Evolutionary conservation across 2,797 vertebrate genomes (phyloP), one percentile per base, ranked within the genome.

Genomic region (Cynopterus sphinx): DNA sequence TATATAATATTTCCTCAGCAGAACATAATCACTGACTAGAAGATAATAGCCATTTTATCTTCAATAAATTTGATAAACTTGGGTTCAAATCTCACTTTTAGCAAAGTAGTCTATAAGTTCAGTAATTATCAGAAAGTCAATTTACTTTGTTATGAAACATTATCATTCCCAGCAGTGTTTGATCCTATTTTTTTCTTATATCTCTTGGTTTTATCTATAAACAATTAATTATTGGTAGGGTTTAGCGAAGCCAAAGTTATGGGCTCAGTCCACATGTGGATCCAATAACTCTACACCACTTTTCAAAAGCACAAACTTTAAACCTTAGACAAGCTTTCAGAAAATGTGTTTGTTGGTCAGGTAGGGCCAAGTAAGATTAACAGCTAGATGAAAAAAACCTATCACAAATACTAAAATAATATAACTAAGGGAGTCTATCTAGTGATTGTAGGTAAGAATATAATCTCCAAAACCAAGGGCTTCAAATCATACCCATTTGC

Each of bases 51-150:
- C 11, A 53, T 49, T 86, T 75, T 63, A 74, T 67, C 39, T n/a
- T 78, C 36, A 55, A 79, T 28, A 78, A 90, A 90, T 87, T 78
- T 77, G 21, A 71, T 61, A 74, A 77, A 9, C 49, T 86, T 11
- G 17, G 31, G 49, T 91, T 93, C n/a, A 86, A 95, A 83, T 84
- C 51, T 91, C 31, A 86, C 46, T 90, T 89, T 87, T 24, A 12
- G 22, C 28, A 87, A 65, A 96, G 49, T 19, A 63, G n/a, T 26
- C 22, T 84, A 28, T 43, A 94, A 89, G 6, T 86, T 96, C 46
- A 90, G 33, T 63, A 95, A 75, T 59, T 39, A 77, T 13, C n/a
- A 84, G 28, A 70, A 36, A 7, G 46, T 55, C 68, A 46, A 15
- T 31, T 63, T 94, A 63, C 83, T 83, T 65, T 92, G 15, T 65